Base-by-base conservation (phyloP, 2,113 vertebrate species). In the Orcinus orca region DNA sequence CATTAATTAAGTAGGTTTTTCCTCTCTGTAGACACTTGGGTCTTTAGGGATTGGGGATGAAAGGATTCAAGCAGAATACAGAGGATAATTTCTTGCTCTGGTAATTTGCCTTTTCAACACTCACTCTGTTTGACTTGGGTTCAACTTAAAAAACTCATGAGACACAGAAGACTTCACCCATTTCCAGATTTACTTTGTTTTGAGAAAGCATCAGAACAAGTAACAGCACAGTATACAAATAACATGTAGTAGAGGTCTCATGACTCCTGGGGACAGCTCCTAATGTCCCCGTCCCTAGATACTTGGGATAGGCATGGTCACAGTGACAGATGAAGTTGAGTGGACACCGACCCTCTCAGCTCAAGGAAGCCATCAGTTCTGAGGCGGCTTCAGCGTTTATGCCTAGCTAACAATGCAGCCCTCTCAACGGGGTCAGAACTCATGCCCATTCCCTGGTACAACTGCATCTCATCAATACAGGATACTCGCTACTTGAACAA, bases 141-240 rank as follows among this genome's bases (percentile, higher is more conserved):
- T 97, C 68, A 88, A n/a, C 63, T 90, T 89, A 80, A 60, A 67
- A 71, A 83, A 97, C 9, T 44, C 26, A 7, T 74, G 20, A 84
- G 74, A 88, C 50, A 87, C 8, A 58, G 84, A 96, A 96, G 23
- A 53, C 8, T 84, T 90, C n/a, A 71, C 6, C 7, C 3, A 71
- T 50, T 25, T 93, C 60, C 21, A 73, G 76, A 83, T 83, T 93
- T 71, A 82, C 71, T 94, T 76, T 77, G 26, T 44, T 95, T 68
- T 58, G 88, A 95, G 81, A 77, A 83, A 88, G 20, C 17, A 71
- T 91, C 36, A 70, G 20, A 38, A 92, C 60, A 87, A 55, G 62
- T 26, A 70, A 83, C 14, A 73, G 36, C 53, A 84, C 20, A 29
- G 70, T 33, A 55, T 38, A 36, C 18, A 71, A 71, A 71, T 63